phyloP scores from a whole-genome alignment of 1,140 invertebrate species.

The Drosophila miranda region DNA sequence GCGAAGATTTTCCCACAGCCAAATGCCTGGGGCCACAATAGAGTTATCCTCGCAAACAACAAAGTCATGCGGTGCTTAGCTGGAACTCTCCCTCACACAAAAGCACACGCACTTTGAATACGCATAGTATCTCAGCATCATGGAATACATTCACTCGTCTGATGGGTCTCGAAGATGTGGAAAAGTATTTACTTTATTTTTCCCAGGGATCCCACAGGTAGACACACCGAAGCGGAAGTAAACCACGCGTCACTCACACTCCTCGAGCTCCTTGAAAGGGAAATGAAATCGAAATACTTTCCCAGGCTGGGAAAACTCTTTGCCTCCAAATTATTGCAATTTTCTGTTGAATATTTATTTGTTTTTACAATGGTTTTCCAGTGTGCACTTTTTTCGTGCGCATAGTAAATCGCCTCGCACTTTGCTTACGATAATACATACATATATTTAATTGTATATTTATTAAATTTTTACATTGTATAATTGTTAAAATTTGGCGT shows the following conservation, averaged over 20 bases:
- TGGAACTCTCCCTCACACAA: constrained; percentile 74
- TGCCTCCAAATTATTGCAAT: neutral
- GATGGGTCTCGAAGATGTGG: constrained; percentile 21
- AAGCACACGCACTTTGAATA: constrained; percentile 54
- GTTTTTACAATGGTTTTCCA: constrained; percentile 67
- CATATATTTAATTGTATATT: constrained; percentile 40
- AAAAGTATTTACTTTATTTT: constrained; percentile 36
- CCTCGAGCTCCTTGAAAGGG: neutral
- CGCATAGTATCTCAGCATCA: neutral
- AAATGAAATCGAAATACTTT: constrained; percentile 9
- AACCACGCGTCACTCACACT: neutral
- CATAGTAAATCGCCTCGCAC: constrained; percentile 35
- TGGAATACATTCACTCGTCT: constrained; percentile 1
- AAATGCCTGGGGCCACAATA: constrained; percentile 57
- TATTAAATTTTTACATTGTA: constrained; percentile 66
- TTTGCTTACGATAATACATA: constrained; percentile 41
- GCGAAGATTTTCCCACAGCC: constrained; percentile 65
- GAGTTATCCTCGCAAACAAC: constrained; percentile 64
- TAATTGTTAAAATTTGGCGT: constrained; percentile 74
- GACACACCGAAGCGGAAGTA: constrained; percentile 17
- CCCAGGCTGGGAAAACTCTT: neutral
- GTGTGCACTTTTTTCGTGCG: constrained; percentile 35
- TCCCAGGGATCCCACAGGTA: constrained; percentile 53
- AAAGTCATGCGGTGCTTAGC: constrained; percentile 74
- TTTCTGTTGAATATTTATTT: constrained; percentile 31